These are phyloP conservation scores for Poeciliopsis infans DNA, from an alignment of 2,797 vertebrate genomes.

Conservation along the genomic window DNA sequence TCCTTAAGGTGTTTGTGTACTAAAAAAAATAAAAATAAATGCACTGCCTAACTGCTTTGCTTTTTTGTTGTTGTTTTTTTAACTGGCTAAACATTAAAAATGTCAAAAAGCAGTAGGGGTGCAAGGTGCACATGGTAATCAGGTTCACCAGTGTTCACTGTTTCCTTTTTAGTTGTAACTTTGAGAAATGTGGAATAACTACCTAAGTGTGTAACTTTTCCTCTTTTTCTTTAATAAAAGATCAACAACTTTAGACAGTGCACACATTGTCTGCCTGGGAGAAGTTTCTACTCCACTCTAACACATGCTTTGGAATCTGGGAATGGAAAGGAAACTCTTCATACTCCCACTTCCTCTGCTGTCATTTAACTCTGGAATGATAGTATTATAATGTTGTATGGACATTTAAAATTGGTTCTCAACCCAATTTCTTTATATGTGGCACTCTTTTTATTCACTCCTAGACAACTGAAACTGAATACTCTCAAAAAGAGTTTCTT, in stretches of 20 bases:
- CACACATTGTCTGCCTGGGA: conserved; percentile 47
- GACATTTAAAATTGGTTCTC: conserved; percentile 57
- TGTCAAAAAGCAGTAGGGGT: conserved; percentile 62
- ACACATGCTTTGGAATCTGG: conserved; percentile 61
- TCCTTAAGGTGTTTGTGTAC: not conserved
- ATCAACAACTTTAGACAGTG: conserved; percentile 43
- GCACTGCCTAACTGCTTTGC: conserved; percentile 48
- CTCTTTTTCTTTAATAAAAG: conserved; percentile 18
- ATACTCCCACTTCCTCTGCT: conserved; percentile 35
- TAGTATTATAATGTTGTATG: conserved; percentile 46
- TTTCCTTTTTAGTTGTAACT: conserved; percentile 12
- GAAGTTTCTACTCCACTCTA: conserved; percentile 45
- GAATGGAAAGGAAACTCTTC: conserved; percentile 61
- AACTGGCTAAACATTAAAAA: conserved; percentile 25
- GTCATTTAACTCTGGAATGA: conserved; percentile 62
- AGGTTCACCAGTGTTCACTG: conserved; percentile 52
- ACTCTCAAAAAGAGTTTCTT: not conserved
- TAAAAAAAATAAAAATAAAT: not conserved
- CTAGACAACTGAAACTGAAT: not conserved
- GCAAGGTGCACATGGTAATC: conserved; percentile 70
- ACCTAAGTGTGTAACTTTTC: conserved; percentile 7
- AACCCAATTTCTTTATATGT: conserved; percentile 15
- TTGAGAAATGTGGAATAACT: conserved; percentile 21
- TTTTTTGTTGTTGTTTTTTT: conserved; percentile 46
- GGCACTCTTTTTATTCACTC: not conserved